phyloP scores from a whole-genome alignment of 2,797 vertebrate genomes.

The Cyprinella venusta region DNA sequence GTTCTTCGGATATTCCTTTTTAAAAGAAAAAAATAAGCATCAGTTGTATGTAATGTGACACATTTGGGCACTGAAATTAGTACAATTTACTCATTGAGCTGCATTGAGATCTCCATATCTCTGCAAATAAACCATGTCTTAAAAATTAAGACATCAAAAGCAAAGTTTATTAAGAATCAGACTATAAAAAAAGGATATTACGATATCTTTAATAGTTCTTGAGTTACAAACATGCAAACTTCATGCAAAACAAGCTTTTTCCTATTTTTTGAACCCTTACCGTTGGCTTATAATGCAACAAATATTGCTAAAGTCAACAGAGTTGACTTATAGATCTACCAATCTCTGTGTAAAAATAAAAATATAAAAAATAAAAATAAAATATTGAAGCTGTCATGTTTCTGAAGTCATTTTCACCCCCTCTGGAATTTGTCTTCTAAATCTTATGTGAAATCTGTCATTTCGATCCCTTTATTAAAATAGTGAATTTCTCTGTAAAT shows the following conservation, averaged over 20 bases:
- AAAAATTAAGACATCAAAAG: not conserved
- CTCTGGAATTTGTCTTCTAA: not conserved
- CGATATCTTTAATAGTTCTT: not conserved
- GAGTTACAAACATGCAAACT: not conserved
- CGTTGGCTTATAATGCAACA: not conserved
- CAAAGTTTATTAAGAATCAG: not conserved
- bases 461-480: too few relatives aligned
- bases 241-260: not conserved
- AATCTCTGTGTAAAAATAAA: not conserved
- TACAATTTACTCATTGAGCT: not conserved
- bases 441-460: not conserved
- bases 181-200: not conserved
- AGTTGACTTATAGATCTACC: not conserved
- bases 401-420: not conserved
- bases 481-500: not conserved
- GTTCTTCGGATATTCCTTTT: too few relatives aligned
- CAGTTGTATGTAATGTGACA: not conserved
- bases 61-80: not conserved
- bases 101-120: not conserved
- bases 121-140: not conserved
- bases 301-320: not conserved
- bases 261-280: not conserved
- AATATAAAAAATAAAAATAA: too few relatives aligned
- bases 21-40: not conserved
- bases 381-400: not conserved